phyloP scores from a whole-genome alignment of 2,797 vertebrate species.

The Kryptolebias ocellatus region DNA sequence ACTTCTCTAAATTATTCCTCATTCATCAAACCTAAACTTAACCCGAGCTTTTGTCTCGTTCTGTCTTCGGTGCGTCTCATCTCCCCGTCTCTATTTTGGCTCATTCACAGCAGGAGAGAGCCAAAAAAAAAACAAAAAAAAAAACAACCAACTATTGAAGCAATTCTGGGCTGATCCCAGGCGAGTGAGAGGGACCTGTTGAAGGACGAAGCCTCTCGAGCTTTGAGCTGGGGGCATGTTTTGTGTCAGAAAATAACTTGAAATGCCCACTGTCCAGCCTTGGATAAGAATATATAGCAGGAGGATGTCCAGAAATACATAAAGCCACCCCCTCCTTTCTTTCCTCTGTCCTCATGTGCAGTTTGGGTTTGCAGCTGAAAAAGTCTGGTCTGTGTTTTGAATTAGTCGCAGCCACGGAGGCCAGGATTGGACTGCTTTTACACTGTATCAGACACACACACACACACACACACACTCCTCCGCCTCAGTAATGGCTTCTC shows the following conservation, averaged over 20 bases:
- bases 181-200: conserved; percentile 50
- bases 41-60: conserved; percentile 65
- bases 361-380: conserved; percentile 51
- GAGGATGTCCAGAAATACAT: conserved; percentile 70
- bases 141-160: conserved; percentile 56
- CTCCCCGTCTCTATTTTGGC: conserved; percentile 68
- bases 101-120: conserved; percentile 50
- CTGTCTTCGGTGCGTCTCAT: conserved; percentile 52
- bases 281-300: conserved; percentile 51
- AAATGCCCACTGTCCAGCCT: conserved; percentile 69
- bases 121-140: conserved; percentile 11
- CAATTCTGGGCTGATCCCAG: conserved; percentile 67
- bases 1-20: conserved; percentile 77
- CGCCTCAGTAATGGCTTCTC: conserved; percentile 68
- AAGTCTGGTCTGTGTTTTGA: conserved; percentile 76
- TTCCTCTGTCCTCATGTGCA: conserved; percentile 36
- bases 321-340: conserved; percentile 28
- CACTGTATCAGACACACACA: conserved; percentile 32
- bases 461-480: too few species aligned
- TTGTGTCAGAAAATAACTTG: conserved; percentile 74
- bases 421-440: conserved; percentile 59
- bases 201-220: conserved; percentile 80
- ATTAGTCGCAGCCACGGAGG: conserved; percentile 73
- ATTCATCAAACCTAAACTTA: conserved; percentile 79
- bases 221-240: conserved; percentile 67